Evolutionary conservation across 1,140 invertebrate genomes (phyloP).

Genomic region (Zaprionus tsacasi): DNA sequence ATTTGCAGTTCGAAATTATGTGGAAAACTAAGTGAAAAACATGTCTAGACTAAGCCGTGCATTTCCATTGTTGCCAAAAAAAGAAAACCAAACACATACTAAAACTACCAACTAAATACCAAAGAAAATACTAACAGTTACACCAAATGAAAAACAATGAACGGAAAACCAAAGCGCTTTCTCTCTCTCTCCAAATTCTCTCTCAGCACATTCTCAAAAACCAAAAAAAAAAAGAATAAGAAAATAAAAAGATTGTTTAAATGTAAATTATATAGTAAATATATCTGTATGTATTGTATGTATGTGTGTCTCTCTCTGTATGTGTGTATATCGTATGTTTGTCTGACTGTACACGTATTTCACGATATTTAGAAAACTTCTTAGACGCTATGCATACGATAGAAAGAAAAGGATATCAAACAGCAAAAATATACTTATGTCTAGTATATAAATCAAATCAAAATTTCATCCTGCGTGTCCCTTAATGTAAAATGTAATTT

Average conservation of each 20-base stretch:
- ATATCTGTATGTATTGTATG: slow-evolving; percentile 25
- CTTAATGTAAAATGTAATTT: slow-evolving; percentile 69
- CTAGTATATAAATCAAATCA: slow-evolving; percentile 41
- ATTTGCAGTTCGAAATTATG: slow-evolving; percentile 32
- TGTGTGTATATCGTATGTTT: slow-evolving; percentile 27
- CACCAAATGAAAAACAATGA: slow-evolving; percentile 42
- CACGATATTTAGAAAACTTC: slow-evolving; percentile 7
- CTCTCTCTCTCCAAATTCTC: slow-evolving; percentile 11
- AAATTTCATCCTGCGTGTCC: slow-evolving; percentile 61
- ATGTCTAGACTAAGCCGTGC: slow-evolving; percentile 62
- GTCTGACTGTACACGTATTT: slow-evolving; percentile 37
- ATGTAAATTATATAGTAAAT: slow-evolving; percentile 42
- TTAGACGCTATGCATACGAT: slow-evolving; percentile 26
- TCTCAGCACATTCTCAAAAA: slow-evolving; percentile 30
- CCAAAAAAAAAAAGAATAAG: slow-evolving; percentile 5
- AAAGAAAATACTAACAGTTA: slow-evolving; percentile 54
- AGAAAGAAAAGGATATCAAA: slow-evolving; percentile 6
- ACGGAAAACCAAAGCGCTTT: slow-evolving; percentile 22
- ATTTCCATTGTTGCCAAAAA: slow-evolving; percentile 78
- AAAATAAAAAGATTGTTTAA: slow-evolving; percentile 27
- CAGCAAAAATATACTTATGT: not conserved
- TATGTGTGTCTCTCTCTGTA: slow-evolving; percentile 10
- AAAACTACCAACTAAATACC: slow-evolving; percentile 36
- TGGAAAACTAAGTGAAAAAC: slow-evolving; percentile 36
- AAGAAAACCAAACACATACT: slow-evolving; percentile 22